These are phyloP conservation scores for Danaus plexippus DNA, from an alignment of 1,140 invertebrate species.

Conservation along the genomic window DNA sequence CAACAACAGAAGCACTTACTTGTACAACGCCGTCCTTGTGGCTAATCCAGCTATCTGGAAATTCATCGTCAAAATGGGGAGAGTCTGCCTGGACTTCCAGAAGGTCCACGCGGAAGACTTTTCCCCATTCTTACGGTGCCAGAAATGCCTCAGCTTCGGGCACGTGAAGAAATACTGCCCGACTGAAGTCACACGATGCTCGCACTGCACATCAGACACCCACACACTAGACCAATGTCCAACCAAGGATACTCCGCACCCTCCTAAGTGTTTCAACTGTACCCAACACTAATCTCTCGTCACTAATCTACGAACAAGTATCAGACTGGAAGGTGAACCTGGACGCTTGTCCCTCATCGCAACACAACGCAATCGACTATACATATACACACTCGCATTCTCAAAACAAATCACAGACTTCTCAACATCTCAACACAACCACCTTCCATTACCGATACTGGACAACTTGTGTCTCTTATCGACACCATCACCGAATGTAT, in stretches of 20 bases:
- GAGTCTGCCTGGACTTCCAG: constrained; percentile 20
- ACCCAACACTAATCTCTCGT: background rate
- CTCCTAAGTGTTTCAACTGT: constrained; percentile 11
- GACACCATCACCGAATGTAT: no score
- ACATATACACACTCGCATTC: no score
- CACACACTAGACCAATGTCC: constrained; percentile 8
- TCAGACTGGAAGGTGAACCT: no score
- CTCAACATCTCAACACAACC: no score
- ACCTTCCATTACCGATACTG: no score
- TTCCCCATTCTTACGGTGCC: constrained; percentile 18
- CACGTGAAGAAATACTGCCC: constrained; percentile 11
- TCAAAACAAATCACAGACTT: no score
- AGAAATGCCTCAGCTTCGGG: constrained; percentile 18
- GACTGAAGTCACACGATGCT: background rate
- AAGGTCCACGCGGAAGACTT: constrained; percentile 18
- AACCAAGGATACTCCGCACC: background rate
- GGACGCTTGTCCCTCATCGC: constrained; percentile 9
- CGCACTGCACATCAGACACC: constrained; percentile 2
- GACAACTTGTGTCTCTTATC: no score
- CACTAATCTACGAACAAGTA: constrained; percentile 16
- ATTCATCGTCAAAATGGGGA: background rate
- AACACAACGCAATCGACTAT: no score
- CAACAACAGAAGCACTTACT: constrained; percentile 4
- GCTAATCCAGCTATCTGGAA: constrained; percentile 4
- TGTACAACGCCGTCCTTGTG: constrained; percentile 19